Conservation (phyloP, 2,113 vertebrate species). For the Pholis gunnellus region DNA sequence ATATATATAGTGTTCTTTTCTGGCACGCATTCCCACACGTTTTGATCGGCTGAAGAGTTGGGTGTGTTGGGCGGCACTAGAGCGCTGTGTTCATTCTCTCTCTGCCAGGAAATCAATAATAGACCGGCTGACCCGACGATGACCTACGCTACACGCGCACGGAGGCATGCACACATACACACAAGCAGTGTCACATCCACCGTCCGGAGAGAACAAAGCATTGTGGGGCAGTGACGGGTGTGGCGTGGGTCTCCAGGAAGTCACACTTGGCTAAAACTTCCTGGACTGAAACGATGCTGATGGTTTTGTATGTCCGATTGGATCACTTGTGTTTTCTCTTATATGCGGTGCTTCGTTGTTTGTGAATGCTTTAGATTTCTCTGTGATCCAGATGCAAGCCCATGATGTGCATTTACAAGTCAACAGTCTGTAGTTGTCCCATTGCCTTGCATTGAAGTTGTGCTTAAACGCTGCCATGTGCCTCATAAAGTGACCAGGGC, state of each 20-base stretch:
- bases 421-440: conserved; percentile 3
- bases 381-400: not conserved
- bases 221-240: conserved; percentile 48
- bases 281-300: conserved; percentile 54
- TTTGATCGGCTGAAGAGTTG: conserved; percentile 13
- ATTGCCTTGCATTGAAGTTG: not conserved
- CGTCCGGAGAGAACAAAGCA: conserved; percentile 71
- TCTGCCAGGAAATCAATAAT: conserved; percentile 69
- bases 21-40: not conserved
- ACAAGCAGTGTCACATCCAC: conserved; percentile 50
- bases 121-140: conserved; percentile 58
- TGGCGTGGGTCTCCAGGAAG: conserved; percentile 71
- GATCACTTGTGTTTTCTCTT: conserved; percentile 25
- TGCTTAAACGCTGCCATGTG: conserved; percentile 30
- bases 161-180: not conserved
- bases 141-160: conserved; percentile 59
- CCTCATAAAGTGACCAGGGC: conserved; percentile 28
- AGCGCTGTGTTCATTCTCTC: conserved; percentile 32
- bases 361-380: not conserved
- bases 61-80: not conserved
- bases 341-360: accelerated
- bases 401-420: not conserved
- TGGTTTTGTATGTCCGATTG: conserved; percentile 7
- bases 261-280: conserved; percentile 71
- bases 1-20: not conserved